Conservation (phyloP, 2,888 invertebrate species). For the Seira ritae region DNA sequence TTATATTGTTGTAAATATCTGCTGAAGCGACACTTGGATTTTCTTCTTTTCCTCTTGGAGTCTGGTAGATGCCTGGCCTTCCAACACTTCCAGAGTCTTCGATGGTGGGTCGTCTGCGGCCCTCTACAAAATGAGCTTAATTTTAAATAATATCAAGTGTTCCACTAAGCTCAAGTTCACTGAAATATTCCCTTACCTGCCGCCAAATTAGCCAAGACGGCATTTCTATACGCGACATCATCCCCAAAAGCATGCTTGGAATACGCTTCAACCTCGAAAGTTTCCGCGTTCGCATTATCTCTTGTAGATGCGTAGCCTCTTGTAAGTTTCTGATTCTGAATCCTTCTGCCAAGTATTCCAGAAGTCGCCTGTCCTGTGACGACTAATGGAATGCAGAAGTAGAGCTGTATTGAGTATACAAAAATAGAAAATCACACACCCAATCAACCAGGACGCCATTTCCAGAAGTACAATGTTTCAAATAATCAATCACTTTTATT, state of each 20-base stretch:
- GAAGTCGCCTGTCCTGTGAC: constrained; percentile 36
- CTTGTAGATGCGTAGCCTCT: not conserved
- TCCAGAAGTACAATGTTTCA: not conserved
- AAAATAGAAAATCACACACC: constrained; percentile 16
- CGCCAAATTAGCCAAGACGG: constrained; percentile 8
- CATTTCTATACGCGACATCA: constrained; percentile 22
- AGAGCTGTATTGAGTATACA: constrained; percentile 10
- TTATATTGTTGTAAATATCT: constrained; percentile 25
- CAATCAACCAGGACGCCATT: not conserved
- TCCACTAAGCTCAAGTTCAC: not conserved
- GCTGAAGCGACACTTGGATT: constrained; percentile 30
- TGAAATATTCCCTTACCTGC: constrained; percentile 32
- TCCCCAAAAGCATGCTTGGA: constrained; percentile 31
- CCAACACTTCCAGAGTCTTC: constrained; percentile 31
- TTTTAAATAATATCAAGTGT: constrained; percentile 1
- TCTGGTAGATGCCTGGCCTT: constrained; percentile 28
- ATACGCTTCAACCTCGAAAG: constrained; percentile 32
- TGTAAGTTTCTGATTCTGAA: not conserved
- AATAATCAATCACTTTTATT: not conserved
- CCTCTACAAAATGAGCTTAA: not conserved
- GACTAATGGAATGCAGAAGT: constrained; percentile 45
- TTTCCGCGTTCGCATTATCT: not conserved
- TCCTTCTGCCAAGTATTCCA: constrained; percentile 4
- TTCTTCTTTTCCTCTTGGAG: constrained; percentile 15
- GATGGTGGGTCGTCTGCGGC: not conserved